Base-by-base conservation (phyloP, 2,888 invertebrate species). In the Caenorhabditis sp. region DNA sequence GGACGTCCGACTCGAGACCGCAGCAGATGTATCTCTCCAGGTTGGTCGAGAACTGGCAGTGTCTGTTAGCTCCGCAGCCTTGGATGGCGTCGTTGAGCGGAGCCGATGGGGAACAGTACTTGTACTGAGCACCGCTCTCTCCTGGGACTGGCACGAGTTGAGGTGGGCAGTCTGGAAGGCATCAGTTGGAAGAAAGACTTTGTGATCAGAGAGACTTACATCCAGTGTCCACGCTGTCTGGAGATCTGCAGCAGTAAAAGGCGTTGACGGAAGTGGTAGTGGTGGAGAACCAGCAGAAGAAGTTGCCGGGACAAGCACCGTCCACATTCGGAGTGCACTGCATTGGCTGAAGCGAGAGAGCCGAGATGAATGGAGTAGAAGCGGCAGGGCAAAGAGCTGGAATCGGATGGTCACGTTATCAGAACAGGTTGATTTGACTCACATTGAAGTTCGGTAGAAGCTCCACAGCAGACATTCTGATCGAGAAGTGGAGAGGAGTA, bases 251-350 rank as follows among this genome's bases (percentile, higher is more conserved):
- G 73, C 88, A 88, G 74, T 88, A 88, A 83, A 87, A 88, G 17
- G 86, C 86, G 73, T 87, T 87, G 41, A 87, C 87, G 15, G 86
- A 83, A 13, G 86, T 84, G 11, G 83, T 82, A 1, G 87, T 86
- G 26, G 88, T 86, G 6, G 87, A 87, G 84, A 83, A 84, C 88
- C 88, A 88, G 72, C 88, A 88, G 86, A 88, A 88, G 81, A 88
- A 88, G 81, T 86, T 86, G 39, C 88, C 83, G 0, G 87, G 87
- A 65, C 88, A 88, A 4, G 87, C 85, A 39, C 88, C 87, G 58
- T 87, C 88, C 32, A 88, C 87, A 61, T 87, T 88, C 30, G 88
- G 88, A 9, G 87, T 88, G 71, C 88, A 88, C 75, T 88, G 88
- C 86, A 87, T 86, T 20, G 88, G 87, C 70, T 88, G 87, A n/a